These are phyloP conservation scores for Lagocephalus sceleratus DNA, from an alignment of 2,797 vertebrate species.

Conservation along the genomic window DNA sequence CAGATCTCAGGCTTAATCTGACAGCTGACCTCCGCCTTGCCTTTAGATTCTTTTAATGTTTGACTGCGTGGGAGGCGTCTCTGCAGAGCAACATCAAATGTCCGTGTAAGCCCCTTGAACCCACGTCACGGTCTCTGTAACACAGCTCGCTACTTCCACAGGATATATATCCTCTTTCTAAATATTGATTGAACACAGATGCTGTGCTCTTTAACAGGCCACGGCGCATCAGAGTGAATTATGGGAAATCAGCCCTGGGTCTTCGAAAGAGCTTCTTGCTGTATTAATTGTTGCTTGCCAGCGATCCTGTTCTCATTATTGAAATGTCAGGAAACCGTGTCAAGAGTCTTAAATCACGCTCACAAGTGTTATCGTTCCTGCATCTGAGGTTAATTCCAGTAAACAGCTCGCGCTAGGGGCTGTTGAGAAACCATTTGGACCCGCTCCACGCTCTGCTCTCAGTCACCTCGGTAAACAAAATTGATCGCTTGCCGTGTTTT, in stretches of 20 bases:
- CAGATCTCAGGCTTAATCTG: conserved; percentile 22
- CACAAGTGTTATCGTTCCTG: conserved; percentile 42
- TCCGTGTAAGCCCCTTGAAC: conserved; percentile 26
- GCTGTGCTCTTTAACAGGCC: conserved; percentile 34
- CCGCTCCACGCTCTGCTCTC: conserved; percentile 43
- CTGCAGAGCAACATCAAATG: conserved; percentile 38
- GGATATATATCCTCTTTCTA: conserved; percentile 33
- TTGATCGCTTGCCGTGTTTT: conserved; percentile 11
- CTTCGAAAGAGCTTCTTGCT: conserved; percentile 1
- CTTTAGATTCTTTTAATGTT: conserved; percentile 38
- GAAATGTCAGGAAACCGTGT: conserved; percentile 6
- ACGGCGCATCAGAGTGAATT: conserved; percentile 14
- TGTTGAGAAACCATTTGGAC: conserved; percentile 64
- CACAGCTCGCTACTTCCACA: conserved; percentile 28
- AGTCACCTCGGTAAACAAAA: conserved; percentile 23
- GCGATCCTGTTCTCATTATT: conserved; percentile 2
- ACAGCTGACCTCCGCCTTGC: conserved; percentile 34
- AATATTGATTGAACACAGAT: conserved; percentile 56
- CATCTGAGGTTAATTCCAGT: conserved; percentile 39
- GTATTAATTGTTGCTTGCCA: not conserved
- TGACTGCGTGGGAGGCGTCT: conserved; percentile 47
- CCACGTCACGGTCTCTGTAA: conserved; percentile 6
- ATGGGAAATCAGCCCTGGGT: too few relatives aligned
- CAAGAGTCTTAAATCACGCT: conserved; percentile 35
- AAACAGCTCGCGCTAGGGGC: conserved; percentile 35